Base-by-base conservation (phyloP, 2,113 vertebrate genomes). In the Nibea coibor region DNA sequence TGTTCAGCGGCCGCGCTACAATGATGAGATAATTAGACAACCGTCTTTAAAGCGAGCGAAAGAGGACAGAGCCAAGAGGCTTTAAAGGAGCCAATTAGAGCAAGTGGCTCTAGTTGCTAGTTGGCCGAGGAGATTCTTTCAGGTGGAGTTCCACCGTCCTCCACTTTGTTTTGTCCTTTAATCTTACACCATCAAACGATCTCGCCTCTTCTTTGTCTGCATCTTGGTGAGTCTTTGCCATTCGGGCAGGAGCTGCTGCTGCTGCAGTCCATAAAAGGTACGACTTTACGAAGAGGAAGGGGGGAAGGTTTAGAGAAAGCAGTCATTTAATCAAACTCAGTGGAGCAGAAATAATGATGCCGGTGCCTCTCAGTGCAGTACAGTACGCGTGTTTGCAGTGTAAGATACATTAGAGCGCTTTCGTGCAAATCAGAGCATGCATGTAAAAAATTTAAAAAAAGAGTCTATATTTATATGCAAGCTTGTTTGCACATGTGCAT, bases 181-280 rank as follows among this genome's bases (percentile, higher is more conserved):
- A 93, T 95, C 91, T 92, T 82, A 53, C 53, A 78, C 75, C 80
- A 89, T 94, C 90, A 92, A 92, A 90, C 54, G 10, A 58, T 80
- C 67, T 56, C 19, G 35, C 75, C 61, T 69, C 78, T 78, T 59
- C 78, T 87, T 85, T 86, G 75, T 89, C 64, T 72, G 73, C 48
- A 22, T 82, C 42, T 76, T 72, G 72, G 76, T 42, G 69, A 84
- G 51, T 86, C 65, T 81, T 83, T 31, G 4, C 61, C 65, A 61
- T 67, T 68, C 54, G 56, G 51, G 75, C 57, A 54, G 63, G 76
- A 84, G 72, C 79, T 57, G 72, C 35, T 31, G 31, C 31, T 39
- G 35, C 35, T 39, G 35, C 35, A 69, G 80, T 75, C 35, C 78
- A 88, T 89, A 75, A 92, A 90, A 84, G 73, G 73, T 72, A 68